Conservation (phyloP, 2,113 vertebrate genomes). For the Pseudopodoces humilis region DNA sequence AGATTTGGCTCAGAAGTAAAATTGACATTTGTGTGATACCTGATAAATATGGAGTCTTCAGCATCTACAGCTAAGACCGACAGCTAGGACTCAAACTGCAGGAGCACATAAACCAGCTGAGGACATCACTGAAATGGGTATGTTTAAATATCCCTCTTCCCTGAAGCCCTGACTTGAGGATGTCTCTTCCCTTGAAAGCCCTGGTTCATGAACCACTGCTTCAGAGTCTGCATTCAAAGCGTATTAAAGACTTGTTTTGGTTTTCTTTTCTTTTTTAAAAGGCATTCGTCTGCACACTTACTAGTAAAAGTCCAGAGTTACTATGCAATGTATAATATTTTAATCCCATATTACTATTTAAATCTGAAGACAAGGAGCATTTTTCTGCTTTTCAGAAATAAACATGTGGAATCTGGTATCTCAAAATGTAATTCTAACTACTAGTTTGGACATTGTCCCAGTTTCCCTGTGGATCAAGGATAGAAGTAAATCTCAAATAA, state of each 20-base stretch:
- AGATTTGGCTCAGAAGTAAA: neutral
- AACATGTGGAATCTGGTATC: neutral
- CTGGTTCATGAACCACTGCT: neutral
- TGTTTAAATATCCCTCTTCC: neutral
- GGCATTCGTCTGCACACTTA: neutral
- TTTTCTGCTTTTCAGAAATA: neutral
- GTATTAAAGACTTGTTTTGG: neutral
- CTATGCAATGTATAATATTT: neutral
- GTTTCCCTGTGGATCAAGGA: neutral
- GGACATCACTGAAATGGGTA: neutral
- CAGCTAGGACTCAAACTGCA: neutral
- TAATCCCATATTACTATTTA: neutral
- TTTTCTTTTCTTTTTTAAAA: neutral
- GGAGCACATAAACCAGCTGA: neutral
- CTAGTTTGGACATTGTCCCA: neutral
- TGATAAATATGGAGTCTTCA: neutral
- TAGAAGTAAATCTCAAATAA: neutral
- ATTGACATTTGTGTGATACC: neutral
- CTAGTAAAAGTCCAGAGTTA: neutral
- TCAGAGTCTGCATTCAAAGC: neutral
- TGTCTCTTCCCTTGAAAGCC: neutral
- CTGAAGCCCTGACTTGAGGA: neutral
- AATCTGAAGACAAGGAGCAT: neutral
- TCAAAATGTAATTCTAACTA: neutral
- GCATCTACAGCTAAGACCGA: neutral